A percentile compares a stretch with the other conserved stretches of the same genome.
These are phyloP conservation scores for Sicus ferrugineus DNA, from an alignment of 2,888 invertebrate genomes.

Conservation along the genomic window DNA sequence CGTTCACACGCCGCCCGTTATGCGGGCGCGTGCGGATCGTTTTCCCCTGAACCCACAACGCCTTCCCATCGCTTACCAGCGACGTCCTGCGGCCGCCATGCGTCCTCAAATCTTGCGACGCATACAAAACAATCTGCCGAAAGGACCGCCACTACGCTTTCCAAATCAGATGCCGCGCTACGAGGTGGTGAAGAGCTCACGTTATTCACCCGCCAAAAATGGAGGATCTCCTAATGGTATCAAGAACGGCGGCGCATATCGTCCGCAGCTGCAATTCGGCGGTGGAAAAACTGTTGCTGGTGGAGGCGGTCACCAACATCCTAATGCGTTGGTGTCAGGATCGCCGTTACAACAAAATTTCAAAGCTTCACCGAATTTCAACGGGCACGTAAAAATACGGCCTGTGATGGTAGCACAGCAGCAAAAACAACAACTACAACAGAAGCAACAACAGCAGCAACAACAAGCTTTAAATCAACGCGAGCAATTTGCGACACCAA, in stretches of 20 bases:
- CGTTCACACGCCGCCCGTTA: conserved; percentile 38
- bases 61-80: conserved; percentile 32
- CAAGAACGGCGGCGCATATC: conserved; percentile 47
- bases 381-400: conserved; percentile 53
- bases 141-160: conserved; percentile 31
- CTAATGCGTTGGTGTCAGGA: conserved; percentile 40
- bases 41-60: conserved; percentile 41
- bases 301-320: conserved; percentile 31
- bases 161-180: conserved; percentile 38
- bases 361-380: conserved; percentile 57
- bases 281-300: conserved; percentile 45
- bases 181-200: conserved; percentile 45
- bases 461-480: conserved; percentile 12
- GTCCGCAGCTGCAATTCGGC: conserved; percentile 34
- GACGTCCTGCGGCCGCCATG: conserved; percentile 37
- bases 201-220: conserved; percentile 44
- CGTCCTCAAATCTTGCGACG: conserved; percentile 50
- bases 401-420: conserved; percentile 39
- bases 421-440: conserved; percentile 33
- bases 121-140: conserved; percentile 45
- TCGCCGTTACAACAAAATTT: conserved; percentile 47
- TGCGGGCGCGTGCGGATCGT: conserved; percentile 48
- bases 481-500: conserved; percentile 31
- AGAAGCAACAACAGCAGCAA: conserved; percentile 34
- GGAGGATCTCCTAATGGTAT: conserved; percentile 44